Evolutionary conservation across 2,113 vertebrate genomes (phyloP).

Genomic region (Myrmecophaga tridactyla): DNA sequence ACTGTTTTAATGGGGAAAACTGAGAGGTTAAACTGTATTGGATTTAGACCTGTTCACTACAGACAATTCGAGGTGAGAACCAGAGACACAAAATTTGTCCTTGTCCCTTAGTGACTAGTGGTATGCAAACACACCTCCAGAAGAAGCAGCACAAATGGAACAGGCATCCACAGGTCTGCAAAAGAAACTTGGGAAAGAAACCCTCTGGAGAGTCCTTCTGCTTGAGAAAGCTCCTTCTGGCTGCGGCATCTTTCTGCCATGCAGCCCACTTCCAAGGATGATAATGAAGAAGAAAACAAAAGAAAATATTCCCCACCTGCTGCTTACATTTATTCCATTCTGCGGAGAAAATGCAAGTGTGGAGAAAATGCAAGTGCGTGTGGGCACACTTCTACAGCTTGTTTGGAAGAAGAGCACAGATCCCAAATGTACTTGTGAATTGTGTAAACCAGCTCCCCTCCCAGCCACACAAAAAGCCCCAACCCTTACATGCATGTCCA

Average conservation of each 20-base stretch:
- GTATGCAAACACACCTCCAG: not conserved
- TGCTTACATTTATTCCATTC: not conserved
- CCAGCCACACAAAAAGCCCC: not conserved
- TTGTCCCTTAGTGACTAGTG: not conserved
- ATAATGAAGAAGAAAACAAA: conserved; percentile 7
- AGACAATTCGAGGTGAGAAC: not conserved
- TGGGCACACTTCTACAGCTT: not conserved
- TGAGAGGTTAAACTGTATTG: not conserved
- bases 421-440: conserved; percentile 56
- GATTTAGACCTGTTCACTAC: not conserved
- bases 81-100: not conserved
- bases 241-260: not conserved
- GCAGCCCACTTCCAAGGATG: conserved; percentile 8
- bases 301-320: conserved; percentile 52
- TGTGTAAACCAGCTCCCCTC: not conserved
- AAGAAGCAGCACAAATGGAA: not conserved
- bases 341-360: conserved; percentile 4
- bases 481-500: not conserved
- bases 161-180: not conserved
- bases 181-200: conserved; percentile 67
- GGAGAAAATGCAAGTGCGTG: conserved; percentile 43
- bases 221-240: not conserved
- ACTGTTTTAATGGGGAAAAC: not conserved
- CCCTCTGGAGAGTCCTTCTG: not conserved
- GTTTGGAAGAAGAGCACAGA: conserved; percentile 38